These are phyloP conservation scores for Anoplius nigerrimus DNA, from an alignment of 2,888 invertebrate species.

Conservation along the genomic window DNA sequence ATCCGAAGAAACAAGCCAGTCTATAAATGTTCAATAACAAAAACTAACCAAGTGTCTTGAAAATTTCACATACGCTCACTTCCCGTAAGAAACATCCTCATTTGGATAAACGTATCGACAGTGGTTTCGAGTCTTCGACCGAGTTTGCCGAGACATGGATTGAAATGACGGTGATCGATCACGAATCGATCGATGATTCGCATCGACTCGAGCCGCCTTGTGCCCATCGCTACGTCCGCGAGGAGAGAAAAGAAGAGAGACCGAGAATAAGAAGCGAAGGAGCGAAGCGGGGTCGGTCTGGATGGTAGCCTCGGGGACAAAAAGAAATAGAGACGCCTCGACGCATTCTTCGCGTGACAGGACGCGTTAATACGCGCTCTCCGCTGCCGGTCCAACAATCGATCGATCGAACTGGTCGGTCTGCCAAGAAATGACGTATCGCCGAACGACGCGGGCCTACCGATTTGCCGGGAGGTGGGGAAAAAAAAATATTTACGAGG, in stretches of 20 bases:
- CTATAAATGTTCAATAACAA: too few relatives aligned
- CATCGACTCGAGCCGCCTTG: too few relatives aligned
- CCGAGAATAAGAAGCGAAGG: background rate
- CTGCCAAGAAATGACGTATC: slow-evolving; percentile 59
- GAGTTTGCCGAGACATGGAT: too few relatives aligned
- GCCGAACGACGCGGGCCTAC: slow-evolving; percentile 50
- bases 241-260: background rate
- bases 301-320: slow-evolving; percentile 24
- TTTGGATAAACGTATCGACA: too few relatives aligned
- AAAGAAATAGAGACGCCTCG: slow-evolving; percentile 48
- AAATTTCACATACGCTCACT: too few relatives aligned
- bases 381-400: slow-evolving; percentile 26
- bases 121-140: too few relatives aligned
- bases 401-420: slow-evolving; percentile 34
- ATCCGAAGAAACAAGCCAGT: too few relatives aligned
- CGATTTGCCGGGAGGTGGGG: slow-evolving; percentile 45
- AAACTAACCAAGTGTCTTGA: too few relatives aligned
- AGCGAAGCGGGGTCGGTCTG: slow-evolving; percentile 2
- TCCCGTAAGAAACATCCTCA: too few relatives aligned
- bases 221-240: background rate
- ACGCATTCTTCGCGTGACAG: slow-evolving; percentile 54
- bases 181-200: too few relatives aligned
- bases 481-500: slow-evolving; percentile 52
- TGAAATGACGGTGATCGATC: too few relatives aligned
- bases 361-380: slow-evolving; percentile 52